Conservation (phyloP, 1,140 invertebrate genomes). For the Diorhabda sublineata region DNA sequence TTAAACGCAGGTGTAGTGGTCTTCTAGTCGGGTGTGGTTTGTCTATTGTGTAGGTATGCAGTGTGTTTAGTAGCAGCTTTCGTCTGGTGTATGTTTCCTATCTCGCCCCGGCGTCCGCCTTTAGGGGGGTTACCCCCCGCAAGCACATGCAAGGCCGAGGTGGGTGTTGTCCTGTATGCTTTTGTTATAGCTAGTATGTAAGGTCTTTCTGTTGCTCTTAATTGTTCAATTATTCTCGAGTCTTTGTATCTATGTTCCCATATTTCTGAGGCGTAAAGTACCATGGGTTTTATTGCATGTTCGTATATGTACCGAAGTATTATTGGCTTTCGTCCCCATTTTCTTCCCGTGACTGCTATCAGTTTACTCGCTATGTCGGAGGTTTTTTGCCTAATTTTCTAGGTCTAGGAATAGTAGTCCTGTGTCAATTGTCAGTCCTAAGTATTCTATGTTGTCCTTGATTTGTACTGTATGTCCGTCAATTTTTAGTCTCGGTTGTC, state of each 20-base stretch:
- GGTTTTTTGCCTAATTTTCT: constrained; percentile 15
- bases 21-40: not conserved
- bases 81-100: not conserved
- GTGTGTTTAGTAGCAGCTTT: too few relatives aligned
- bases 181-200: constrained; percentile 18
- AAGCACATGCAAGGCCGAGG: constrained; percentile 23
- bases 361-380: not conserved
- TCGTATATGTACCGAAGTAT: not conserved
- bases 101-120: constrained; percentile 13
- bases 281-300: not conserved
- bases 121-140: constrained; percentile 22
- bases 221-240: constrained; percentile 15
- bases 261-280: not conserved
- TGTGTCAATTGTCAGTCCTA: constrained; percentile 25
- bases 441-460: constrained; percentile 20
- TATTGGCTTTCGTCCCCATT: not conserved
- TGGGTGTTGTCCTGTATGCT: not conserved
- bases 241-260: not conserved
- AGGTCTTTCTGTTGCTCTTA: constrained; percentile 24
- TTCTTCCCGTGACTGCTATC: not conserved
- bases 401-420: constrained; percentile 20
- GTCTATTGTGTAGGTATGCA: not conserved
- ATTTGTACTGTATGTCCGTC: not conserved
- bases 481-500: constrained; percentile 21
- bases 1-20: too few relatives aligned